Conservation (phyloP, 1,140 invertebrate species). For the Portunus trituberculatus region DNA sequence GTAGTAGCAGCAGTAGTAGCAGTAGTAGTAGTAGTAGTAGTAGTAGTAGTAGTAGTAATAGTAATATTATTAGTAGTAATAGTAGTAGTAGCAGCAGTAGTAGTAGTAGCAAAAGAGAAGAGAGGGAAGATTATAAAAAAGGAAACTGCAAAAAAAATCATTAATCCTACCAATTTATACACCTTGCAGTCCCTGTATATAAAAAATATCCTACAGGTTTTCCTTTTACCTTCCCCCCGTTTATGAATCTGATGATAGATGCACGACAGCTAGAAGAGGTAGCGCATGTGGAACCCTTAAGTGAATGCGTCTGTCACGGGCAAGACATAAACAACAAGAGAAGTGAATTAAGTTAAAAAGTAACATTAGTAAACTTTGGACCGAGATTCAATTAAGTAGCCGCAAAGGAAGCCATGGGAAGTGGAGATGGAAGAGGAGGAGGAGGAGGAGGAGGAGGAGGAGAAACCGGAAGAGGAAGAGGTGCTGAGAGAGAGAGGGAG, state of each 20-base stretch:
- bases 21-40: neutral
- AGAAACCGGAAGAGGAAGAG: neutral
- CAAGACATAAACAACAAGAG: too few relatives aligned
- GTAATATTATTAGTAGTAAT: neutral
- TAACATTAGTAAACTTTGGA: neutral
- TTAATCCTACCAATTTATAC: too few relatives aligned
- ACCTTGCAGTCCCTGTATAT: too few relatives aligned
- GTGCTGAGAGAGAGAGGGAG: too few relatives aligned
- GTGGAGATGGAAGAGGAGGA: neutral
- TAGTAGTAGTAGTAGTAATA: conserved; percentile 15
- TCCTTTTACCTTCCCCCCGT: too few relatives aligned
- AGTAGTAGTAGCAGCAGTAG: conserved; percentile 17
- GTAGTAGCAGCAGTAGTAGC: neutral
- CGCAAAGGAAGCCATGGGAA: neutral
- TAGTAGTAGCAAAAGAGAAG: neutral
- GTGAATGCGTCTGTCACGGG: too few relatives aligned
- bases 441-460: neutral
- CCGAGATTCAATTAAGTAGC: neutral
- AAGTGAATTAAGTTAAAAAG: neutral
- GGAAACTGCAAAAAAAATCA: too few relatives aligned
- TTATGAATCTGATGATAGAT: too few relatives aligned
- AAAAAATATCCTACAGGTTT: too few relatives aligned
- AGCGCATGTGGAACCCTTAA: too few relatives aligned
- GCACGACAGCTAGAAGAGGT: too few relatives aligned
- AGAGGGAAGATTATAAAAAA: neutral